Evolutionary conservation across 2,797 vertebrate genomes (phyloP).

Genomic region (Eospalax fontanierii): DNA sequence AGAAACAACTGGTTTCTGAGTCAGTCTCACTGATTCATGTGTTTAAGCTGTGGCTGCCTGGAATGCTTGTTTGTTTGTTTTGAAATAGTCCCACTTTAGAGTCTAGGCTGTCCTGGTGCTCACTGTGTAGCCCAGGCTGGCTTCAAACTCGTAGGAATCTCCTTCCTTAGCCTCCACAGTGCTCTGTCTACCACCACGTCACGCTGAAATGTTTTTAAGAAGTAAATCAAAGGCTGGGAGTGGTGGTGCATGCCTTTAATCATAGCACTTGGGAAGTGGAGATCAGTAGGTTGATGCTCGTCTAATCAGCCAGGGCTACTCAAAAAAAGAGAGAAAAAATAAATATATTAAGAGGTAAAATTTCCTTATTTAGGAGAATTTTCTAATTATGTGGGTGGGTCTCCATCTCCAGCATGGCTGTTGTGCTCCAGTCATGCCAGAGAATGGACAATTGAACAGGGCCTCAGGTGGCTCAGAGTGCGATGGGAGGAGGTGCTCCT

Average conservation of each 20-base stretch:
- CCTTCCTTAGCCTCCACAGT: background rate
- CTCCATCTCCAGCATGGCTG: no score
- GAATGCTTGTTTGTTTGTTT: background rate
- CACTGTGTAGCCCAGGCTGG: background rate
- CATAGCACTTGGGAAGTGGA: background rate
- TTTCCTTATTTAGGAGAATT: background rate
- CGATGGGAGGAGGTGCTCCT: no score
- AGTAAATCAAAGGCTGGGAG: background rate
- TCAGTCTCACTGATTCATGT: background rate
- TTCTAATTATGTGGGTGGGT: no score
- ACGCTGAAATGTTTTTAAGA: background rate
- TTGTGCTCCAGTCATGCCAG: no score
- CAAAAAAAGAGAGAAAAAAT: background rate
- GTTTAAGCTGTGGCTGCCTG: background rate
- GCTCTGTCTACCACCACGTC: background rate
- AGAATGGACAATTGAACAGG: no score
- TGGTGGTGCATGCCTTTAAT: background rate
- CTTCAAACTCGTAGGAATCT: background rate
- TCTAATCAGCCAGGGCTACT: background rate
- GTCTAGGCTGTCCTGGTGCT: background rate
- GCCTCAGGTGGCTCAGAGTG: no score
- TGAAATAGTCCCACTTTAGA: background rate
- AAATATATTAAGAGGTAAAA: slow-evolving; percentile 52
- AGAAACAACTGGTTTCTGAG: background rate
- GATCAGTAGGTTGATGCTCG: background rate